Conservation (phyloP, 1,140 invertebrate species). For the Nasonia longicornis region DNA sequence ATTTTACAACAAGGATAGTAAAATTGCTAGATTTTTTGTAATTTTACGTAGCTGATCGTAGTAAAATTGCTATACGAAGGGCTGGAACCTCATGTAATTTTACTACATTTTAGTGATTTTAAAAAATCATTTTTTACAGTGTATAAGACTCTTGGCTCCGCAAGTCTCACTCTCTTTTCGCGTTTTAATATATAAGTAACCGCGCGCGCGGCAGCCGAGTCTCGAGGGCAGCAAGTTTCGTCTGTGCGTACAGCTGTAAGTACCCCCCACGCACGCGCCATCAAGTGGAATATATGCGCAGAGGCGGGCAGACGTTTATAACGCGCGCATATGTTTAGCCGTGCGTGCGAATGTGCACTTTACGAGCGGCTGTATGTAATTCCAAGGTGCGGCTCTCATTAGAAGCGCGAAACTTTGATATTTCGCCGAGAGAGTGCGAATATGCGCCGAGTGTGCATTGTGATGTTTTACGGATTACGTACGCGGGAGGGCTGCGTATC, state of each 20-base stretch:
- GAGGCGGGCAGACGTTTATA: conserved; percentile 1
- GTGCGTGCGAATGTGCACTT: neutral
- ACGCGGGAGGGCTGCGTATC: too few relatives aligned
- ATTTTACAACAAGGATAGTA: too few relatives aligned
- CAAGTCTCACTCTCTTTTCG: neutral
- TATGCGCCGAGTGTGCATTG: too few relatives aligned
- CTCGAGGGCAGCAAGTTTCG: neutral
- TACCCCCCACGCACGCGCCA: neutral
- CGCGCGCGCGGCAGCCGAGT: neutral
- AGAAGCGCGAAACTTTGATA: neutral
- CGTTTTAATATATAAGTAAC: conserved; percentile 16
- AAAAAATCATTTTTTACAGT: too few relatives aligned
- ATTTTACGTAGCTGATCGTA: too few relatives aligned
- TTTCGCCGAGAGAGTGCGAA: neutral
- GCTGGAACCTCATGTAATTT: too few relatives aligned
- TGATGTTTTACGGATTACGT: too few relatives aligned
- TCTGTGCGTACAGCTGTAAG: neutral
- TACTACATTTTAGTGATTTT: too few relatives aligned
- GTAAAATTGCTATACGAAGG: too few relatives aligned
- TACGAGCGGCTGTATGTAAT: neutral
- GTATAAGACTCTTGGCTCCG: neutral
- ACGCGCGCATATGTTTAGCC: conserved; percentile 5
- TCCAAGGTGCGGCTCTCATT: neutral
- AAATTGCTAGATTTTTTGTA: too few relatives aligned
- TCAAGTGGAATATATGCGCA: conserved; percentile 7